A percentile compares a stretch with the other conserved stretches of the same genome.
phyloP scores from a whole-genome alignment of 2,888 invertebrate species.

The Pollenia labialis region DNA sequence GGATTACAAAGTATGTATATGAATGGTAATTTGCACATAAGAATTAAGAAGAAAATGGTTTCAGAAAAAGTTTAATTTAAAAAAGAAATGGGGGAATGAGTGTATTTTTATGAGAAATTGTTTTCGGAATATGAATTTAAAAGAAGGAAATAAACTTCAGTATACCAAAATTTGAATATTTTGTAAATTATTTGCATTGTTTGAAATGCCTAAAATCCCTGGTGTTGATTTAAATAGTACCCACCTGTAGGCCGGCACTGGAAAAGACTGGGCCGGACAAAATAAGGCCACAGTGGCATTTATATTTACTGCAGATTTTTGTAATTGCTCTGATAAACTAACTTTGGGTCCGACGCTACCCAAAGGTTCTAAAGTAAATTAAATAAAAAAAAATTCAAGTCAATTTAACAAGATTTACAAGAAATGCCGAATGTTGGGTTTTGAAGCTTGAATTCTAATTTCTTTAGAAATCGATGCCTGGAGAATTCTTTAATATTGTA shows the following conservation, averaged over 20 bases:
- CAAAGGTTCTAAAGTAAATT: constrained; percentile 81
- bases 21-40: constrained; percentile 21
- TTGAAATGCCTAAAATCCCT: too few species aligned
- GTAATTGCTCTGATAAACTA: constrained; percentile 83
- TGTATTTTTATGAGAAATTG: too few species aligned
- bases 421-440: neutral
- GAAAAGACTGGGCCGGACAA: constrained; percentile 90
- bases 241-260: constrained; percentile 87
- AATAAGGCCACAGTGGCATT: constrained; percentile 86
- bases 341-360: constrained; percentile 86
- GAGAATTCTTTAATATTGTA: too few species aligned
- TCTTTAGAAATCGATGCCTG: too few species aligned
- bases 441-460: neutral
- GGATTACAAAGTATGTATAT: constrained; percentile 38
- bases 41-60: neutral
- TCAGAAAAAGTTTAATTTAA: neutral
- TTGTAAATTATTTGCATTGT: too few species aligned
- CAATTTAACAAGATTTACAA: neutral
- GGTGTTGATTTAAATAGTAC: neutral
- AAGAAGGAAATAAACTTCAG: too few species aligned
- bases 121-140: too few species aligned
- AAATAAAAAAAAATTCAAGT: neutral
- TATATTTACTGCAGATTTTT: constrained; percentile 83
- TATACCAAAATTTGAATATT: too few species aligned
- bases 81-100: neutral